Evolutionary conservation across 2,888 invertebrate species (phyloP).

Genomic region (Hirtodrosophila trivittata): DNA sequence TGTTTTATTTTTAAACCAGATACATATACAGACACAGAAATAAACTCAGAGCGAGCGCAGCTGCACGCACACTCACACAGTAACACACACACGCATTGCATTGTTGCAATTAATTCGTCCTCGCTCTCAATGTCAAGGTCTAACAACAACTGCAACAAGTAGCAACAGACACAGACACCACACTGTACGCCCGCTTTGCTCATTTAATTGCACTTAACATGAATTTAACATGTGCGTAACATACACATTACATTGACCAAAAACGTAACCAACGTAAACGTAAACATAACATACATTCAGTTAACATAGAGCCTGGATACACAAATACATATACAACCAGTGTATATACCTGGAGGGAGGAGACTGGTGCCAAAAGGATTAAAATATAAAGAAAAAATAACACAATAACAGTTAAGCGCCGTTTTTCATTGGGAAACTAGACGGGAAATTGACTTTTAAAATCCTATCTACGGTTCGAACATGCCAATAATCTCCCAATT

Average conservation of each 20-base stretch:
- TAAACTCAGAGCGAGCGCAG: background rate
- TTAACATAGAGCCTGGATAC: no score
- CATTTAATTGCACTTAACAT: background rate
- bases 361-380: no score
- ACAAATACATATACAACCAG: no score
- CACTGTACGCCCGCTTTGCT: background rate
- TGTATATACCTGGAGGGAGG: no score
- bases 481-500: no score
- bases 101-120: conserved; percentile 7
- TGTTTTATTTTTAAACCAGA: conserved; percentile 21
- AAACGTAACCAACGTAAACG: background rate
- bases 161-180: conserved; percentile 24
- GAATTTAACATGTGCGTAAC: background rate
- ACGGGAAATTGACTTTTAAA: no score
- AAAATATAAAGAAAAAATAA: no score
- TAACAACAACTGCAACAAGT: conserved; percentile 49
- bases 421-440: no score
- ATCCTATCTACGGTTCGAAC: no score
- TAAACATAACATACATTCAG: no score
- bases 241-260: conserved; percentile 3
- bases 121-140: conserved; percentile 38
- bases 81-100: conserved; percentile 1
- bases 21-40: conserved; percentile 3
- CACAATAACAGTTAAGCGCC: no score
- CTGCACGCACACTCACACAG: conserved; percentile 1